Evolutionary conservation across 2,113 vertebrate species (phyloP).

Genomic region (Nansenia antarctica): DNA sequence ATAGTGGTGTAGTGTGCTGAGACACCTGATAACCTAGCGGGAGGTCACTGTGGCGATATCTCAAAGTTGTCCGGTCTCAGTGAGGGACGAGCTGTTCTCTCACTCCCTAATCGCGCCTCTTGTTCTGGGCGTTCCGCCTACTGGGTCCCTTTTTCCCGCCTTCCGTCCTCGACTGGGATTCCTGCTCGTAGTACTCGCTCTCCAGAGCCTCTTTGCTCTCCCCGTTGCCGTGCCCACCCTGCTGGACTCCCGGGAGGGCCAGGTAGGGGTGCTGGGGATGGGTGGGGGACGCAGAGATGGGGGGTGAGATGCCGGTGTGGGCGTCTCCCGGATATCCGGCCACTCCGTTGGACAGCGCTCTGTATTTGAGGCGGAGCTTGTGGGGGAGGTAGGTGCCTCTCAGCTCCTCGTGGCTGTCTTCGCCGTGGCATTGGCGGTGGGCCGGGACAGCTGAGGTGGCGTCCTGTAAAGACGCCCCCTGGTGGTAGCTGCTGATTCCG

Average conservation of each 20-base stretch:
- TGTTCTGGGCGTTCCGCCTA: slow-evolving; percentile 52
- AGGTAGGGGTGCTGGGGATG: slow-evolving; percentile 77
- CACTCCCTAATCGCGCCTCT: slow-evolving; percentile 59
- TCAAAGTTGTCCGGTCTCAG: slow-evolving; percentile 5
- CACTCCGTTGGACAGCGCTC: slow-evolving; percentile 67
- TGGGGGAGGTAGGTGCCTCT: slow-evolving; percentile 79
- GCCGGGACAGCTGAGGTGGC: background rate
- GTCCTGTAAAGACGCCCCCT: slow-evolving; percentile 34
- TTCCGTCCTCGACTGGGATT: slow-evolving; percentile 55
- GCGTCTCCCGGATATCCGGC: no score
- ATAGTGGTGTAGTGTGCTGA: slow-evolving; percentile 31
- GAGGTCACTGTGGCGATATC: background rate
- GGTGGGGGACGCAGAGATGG: no score
- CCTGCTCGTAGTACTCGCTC: slow-evolving; percentile 38
- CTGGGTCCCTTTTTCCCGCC: slow-evolving; percentile 56
- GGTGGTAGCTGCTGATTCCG: slow-evolving; percentile 64
- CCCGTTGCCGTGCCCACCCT: slow-evolving; percentile 34
- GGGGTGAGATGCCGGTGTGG: slow-evolving; percentile 26
- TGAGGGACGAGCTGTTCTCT: slow-evolving; percentile 19
- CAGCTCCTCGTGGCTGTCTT: slow-evolving; percentile 63
- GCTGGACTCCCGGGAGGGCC: slow-evolving; percentile 65
- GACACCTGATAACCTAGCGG: slow-evolving; percentile 6
- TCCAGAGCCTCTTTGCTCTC: slow-evolving; percentile 63
- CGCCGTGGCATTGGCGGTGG: slow-evolving; percentile 6
- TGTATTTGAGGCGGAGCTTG: slow-evolving; percentile 83